phyloP scores from a whole-genome alignment of 1,140 invertebrate species.

The Drosophila grimshawi region DNA sequence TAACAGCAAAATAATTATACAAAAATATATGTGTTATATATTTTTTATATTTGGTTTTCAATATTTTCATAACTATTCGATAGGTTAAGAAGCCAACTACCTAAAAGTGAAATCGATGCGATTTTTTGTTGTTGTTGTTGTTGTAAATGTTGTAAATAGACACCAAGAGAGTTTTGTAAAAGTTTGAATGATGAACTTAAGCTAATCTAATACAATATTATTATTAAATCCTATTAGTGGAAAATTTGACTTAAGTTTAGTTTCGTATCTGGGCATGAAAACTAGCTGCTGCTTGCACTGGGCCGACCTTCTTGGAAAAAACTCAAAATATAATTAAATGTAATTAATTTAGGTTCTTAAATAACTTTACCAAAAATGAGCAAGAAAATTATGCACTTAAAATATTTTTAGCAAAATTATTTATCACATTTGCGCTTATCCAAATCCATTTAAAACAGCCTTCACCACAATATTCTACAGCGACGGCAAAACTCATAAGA shows the following conservation, averaged over 20 bases:
- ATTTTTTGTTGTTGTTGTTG: conserved; percentile 41
- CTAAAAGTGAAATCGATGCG: conserved; percentile 64
- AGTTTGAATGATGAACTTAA: conserved; percentile 28
- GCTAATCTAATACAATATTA: conserved; percentile 18
- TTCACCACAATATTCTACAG: conserved; percentile 12
- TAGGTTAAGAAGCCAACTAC: conserved; percentile 72
- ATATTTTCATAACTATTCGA: conserved; percentile 63
- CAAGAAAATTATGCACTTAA: conserved; percentile 34
- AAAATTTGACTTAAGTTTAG: conserved; percentile 66
- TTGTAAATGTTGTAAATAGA: conserved; percentile 62
- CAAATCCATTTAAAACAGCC: conserved; percentile 49
- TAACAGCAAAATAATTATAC: conserved; percentile 75
- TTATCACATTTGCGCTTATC: conserved; percentile 81
- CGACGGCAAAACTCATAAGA: conserved; percentile 63
- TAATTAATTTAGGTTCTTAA: conserved; percentile 39
- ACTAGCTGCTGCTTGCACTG: conserved; percentile 70
- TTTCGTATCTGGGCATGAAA: conserved; percentile 58
- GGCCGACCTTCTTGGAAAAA: conserved; percentile 41
- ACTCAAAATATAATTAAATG: conserved; percentile 33
- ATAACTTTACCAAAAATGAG: conserved; percentile 58
- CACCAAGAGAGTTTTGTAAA: conserved; percentile 79
- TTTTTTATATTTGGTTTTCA: conserved; percentile 25
- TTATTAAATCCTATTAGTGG: conserved; percentile 38
- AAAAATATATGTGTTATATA: conserved; percentile 65
- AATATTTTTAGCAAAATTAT: conserved; percentile 76